Base-by-base conservation (phyloP, 2,113 vertebrate species). In the Plectropomus leopardus region DNA sequence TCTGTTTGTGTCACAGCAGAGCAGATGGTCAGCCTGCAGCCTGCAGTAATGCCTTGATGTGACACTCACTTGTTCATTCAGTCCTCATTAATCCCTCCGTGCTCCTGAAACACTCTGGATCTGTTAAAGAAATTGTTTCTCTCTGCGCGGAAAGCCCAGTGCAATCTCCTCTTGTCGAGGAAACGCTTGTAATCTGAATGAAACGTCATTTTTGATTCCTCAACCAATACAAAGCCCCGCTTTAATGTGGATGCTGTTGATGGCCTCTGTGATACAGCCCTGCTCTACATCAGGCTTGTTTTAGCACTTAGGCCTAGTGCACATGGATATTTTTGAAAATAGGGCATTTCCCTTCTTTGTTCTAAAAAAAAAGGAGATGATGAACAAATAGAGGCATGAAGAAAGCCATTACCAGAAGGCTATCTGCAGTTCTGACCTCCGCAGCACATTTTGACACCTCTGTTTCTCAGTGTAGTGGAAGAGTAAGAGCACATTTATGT, bases 21-120 rank as follows among this genome's bases (percentile, higher is more conserved):
- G 90, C 94, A 94, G 95, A 95, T 96, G 92, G 92, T 94, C 94
- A 92, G 94, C 87, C 88, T 36, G 89, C 94, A 93, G 92, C 84
- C 85, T 92, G 88, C 92, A 92, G 86, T 84, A 81, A 91, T 83
- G 83, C 85, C 87, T 77, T 76, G 80, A 91, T 89, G 80, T 69
- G 88, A 92, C 71, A 86, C 85, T 80, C 85, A 75, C 69, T 90
- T 80, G 73, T 87, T 92, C 89, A 85, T 90, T 89, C 74, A 86
- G 69, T 81, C 72, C 68, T 81, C 70, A 86, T 76, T 88, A 88
- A 94, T 92, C 91, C 80, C 16, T 17, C 51, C 50, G 17, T 81
- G 59, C 57, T 76, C 68, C 71, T 74, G 64, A 87, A 88, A 78
- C 59, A 54, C 72, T 72, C 58, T 65, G 48, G 61, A 84, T 77